A percentile compares a stretch with the other conserved stretches of the same genome.
Evolutionary conservation across 2,888 invertebrate species (phyloP).

Genomic region (Phengaris alcon): DNA sequence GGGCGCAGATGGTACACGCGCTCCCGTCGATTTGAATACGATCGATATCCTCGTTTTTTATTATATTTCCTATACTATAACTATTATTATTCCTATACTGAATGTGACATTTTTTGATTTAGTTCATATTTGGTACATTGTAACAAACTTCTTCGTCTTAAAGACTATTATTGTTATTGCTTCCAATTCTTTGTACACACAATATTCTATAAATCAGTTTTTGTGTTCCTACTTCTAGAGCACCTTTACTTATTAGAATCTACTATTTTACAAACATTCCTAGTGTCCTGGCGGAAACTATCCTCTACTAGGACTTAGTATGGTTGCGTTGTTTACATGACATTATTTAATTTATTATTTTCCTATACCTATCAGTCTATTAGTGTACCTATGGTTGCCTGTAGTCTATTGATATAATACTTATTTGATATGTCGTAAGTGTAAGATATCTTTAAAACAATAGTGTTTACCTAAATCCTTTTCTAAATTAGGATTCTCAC

Average conservation of each 20-base stretch:
- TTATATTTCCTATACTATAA: conserved; percentile 36
- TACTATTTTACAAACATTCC: too few species aligned
- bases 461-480: background rate
- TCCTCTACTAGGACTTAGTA: too few species aligned
- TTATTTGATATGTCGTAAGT: background rate
- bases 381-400: background rate
- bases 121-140: background rate
- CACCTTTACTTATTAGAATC: too few species aligned
- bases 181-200: too few species aligned
- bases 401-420: background rate
- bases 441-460: background rate
- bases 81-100: conserved; percentile 30
- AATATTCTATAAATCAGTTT: too few species aligned
- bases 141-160: too few species aligned
- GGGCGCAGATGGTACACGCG: conserved; percentile 72
- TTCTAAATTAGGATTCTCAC: background rate
- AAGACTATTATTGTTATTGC: too few species aligned
- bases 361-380: background rate
- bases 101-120: conserved; percentile 18
- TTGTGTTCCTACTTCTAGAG: too few species aligned
- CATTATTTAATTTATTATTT: background rate
- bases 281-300: too few species aligned
- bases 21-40: conserved; percentile 44
- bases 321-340: background rate
- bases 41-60: conserved; percentile 54